Percentiles rank a stretch among this genome's conserved stretches.
Evolutionary conservation across 2,797 vertebrate genomes (phyloP).

Genomic region (Agapornis canus): DNA sequence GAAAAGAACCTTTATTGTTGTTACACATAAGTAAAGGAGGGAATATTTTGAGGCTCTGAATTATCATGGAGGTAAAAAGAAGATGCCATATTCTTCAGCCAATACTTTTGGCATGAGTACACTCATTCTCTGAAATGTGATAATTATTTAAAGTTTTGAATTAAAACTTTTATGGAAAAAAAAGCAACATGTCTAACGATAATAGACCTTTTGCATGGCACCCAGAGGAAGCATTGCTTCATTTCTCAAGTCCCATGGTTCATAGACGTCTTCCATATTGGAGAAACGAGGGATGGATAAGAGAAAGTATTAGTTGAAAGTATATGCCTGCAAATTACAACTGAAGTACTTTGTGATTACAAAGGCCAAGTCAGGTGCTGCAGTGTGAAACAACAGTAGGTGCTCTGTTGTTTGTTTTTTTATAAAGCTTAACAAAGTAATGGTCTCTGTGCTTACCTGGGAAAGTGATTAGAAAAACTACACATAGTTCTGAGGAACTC

Average conservation of each 20-base stretch:
- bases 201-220: neutral
- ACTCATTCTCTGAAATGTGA: neutral
- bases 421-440: neutral
- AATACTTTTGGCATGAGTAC: neutral
- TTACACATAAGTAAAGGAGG: neutral
- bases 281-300: neutral
- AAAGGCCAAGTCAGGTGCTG: neutral
- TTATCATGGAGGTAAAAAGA: neutral
- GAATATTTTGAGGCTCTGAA: neutral
- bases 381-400: neutral
- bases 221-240: neutral
- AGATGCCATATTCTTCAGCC: neutral
- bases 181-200: neutral
- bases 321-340: neutral
- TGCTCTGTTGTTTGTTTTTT: neutral
- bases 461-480: neutral
- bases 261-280: neutral
- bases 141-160: neutral
- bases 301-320: neutral
- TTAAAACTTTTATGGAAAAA: neutral
- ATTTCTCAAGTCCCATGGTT: neutral
- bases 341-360: neutral
- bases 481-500: neutral
- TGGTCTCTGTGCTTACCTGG: neutral
- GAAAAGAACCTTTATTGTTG: neutral